Conservation (phyloP, 2,888 invertebrate genomes). For the Neoscelio sp. region DNA sequence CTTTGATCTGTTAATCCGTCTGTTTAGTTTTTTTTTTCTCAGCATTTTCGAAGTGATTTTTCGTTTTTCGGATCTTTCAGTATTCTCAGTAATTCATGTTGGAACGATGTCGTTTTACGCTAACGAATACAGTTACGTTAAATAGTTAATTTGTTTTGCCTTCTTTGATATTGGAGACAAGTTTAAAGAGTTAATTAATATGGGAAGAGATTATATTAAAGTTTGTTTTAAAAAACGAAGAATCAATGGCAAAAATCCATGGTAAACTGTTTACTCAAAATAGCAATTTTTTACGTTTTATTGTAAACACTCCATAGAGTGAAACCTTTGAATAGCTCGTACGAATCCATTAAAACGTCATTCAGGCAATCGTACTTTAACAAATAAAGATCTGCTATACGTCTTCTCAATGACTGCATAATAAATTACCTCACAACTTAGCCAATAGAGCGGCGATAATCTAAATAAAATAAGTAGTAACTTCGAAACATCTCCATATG, state of each 20-base stretch:
- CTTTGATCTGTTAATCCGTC: conserved; percentile 65
- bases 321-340: not conserved
- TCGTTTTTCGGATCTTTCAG: conserved; percentile 30
- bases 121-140: conserved; percentile 46
- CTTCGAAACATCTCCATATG: not conserved
- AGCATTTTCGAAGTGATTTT: conserved; percentile 13
- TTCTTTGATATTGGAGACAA: too few relatives aligned
- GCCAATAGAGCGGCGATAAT: conserved; percentile 4
- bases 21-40: conserved; percentile 27
- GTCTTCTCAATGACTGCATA: not conserved
- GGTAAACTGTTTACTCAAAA: not conserved
- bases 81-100: conserved; percentile 18
- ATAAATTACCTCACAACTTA: not conserved
- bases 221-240: too few relatives aligned
- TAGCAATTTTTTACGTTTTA: not conserved
- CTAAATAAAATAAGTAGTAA: not conserved
- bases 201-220: too few relatives aligned
- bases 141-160: too few relatives aligned
- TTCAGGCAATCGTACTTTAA: not conserved
- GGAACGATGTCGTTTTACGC: conserved; percentile 51
- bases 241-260: not conserved
- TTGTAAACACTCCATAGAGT: not conserved
- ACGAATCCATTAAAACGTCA: conserved; percentile 6
- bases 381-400: conserved; percentile 6
- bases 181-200: too few relatives aligned